These are phyloP conservation scores for Cyrtodaria siliqua DNA, from an alignment of 2,888 invertebrate genomes.

Conservation along the genomic window DNA sequence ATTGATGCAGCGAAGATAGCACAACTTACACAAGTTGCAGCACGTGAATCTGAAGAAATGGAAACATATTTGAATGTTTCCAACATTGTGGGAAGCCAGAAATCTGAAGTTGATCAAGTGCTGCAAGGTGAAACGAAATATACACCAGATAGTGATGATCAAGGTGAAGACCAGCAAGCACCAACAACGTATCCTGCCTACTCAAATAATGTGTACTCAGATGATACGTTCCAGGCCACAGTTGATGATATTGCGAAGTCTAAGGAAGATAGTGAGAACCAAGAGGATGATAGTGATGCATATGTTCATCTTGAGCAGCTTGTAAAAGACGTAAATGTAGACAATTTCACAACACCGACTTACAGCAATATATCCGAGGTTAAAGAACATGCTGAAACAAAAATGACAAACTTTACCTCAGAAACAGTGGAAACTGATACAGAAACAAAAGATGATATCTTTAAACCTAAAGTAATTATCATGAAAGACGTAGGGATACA, in stretches of 20 bases:
- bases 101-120: no score
- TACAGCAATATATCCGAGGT: neutral
- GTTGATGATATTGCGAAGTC: no score
- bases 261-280: neutral
- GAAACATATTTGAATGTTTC: no score
- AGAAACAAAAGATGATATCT: neutral
- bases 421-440: constrained; percentile 4
- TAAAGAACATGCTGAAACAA: neutral
- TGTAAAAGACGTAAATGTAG: constrained; percentile 18
- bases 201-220: constrained; percentile 41
- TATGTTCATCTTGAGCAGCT: constrained; percentile 48
- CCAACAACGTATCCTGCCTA: constrained; percentile 13
- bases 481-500: constrained; percentile 61
- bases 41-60: no score
- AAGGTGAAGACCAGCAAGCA: no score
- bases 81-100: no score
- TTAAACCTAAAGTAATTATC: constrained; percentile 19
- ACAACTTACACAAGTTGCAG: neutral
- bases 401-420: neutral
- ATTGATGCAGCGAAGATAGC: neutral
- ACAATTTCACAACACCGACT: no score
- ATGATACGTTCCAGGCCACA: constrained; percentile 21
- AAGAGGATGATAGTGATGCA: constrained; percentile 46
- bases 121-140: no score
- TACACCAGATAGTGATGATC: no score